Conservation (phyloP, 2,113 vertebrate genomes). For the Peromyscus polionotus region DNA sequence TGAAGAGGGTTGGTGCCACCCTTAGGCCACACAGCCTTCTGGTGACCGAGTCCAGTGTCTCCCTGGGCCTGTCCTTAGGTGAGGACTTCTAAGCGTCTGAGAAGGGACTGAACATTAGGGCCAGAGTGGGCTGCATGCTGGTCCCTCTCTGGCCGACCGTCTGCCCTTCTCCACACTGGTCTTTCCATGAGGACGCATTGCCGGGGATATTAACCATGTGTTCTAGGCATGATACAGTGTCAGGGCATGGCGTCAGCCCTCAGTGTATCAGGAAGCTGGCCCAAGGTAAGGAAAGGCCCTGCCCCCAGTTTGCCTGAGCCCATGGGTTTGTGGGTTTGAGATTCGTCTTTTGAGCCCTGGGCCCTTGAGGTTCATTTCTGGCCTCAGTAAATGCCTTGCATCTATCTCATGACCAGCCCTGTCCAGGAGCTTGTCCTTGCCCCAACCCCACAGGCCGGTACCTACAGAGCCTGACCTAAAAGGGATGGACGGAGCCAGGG, state of each 20-base stretch:
- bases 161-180: neutral
- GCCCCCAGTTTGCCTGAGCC: neutral
- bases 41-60: neutral
- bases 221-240: neutral
- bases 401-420: neutral
- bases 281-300: neutral
- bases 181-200: neutral
- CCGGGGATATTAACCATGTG: neutral
- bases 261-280: neutral
- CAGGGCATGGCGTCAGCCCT: neutral
- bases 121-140: no score
- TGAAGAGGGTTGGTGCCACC: neutral
- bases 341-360: neutral
- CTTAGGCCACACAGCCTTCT: neutral
- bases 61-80: neutral
- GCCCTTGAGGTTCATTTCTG: neutral
- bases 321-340: neutral
- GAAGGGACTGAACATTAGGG: neutral
- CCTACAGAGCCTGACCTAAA: neutral
- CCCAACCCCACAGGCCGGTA: neutral
- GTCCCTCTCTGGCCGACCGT: no score
- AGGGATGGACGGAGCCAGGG: neutral
- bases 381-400: neutral
- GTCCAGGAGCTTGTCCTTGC: neutral
- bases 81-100: neutral